Conservation (phyloP, 2,797 vertebrate species). For the Oreortyx pictus region DNA sequence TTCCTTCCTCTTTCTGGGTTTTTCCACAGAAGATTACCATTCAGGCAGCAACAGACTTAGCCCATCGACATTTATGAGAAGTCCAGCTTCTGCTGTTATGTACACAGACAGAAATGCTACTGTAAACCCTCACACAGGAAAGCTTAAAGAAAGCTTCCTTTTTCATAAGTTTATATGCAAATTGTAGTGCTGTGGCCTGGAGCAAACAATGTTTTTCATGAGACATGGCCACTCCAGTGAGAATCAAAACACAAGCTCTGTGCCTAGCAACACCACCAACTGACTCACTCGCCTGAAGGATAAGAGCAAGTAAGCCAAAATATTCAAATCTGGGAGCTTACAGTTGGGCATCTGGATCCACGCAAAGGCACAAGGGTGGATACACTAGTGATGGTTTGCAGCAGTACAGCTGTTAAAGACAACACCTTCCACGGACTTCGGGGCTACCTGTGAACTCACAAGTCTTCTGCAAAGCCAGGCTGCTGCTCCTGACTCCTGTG, state of each 20-base stretch:
- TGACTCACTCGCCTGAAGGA: conserved; percentile 26
- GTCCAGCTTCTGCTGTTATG: conserved; percentile 30
- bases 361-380: background rate
- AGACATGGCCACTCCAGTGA: conserved; percentile 26
- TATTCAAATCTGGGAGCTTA: background rate
- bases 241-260: conserved; percentile 45
- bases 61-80: conserved; percentile 13
- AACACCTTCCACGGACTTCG: background rate
- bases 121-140: background rate
- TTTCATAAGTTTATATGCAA: conserved; percentile 53
- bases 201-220: conserved; percentile 46
- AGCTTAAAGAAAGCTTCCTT: conserved; percentile 51
- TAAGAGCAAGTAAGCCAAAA: conserved; percentile 47
- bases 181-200: conserved; percentile 38
- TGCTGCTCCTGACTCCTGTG: background rate
- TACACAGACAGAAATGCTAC: conserved; percentile 38
- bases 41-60: conserved; percentile 3
- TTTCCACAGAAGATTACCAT: conserved; percentile 60
- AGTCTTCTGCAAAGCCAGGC: background rate
- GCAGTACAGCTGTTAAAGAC: background rate
- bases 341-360: background rate
- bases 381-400: rapidly evolving
- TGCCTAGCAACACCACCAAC: conserved; percentile 1
- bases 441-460: background rate
- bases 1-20: conserved; percentile 59